Percentiles rank a stretch among this genome's conserved stretches.
Conservation (phyloP, 2,888 invertebrate species). For the Geophilus truncorum region DNA sequence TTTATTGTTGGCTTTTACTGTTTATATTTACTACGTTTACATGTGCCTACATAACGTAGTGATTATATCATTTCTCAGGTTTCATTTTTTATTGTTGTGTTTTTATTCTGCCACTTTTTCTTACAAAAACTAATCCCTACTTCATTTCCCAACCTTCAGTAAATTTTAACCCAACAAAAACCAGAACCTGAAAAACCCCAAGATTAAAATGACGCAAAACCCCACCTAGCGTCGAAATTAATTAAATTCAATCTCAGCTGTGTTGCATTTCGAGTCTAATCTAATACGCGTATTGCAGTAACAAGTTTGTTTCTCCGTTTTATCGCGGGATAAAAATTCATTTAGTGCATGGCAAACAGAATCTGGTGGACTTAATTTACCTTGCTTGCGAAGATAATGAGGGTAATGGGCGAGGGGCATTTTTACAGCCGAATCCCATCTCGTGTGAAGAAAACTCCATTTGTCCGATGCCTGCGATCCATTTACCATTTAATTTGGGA, state of each 20-base stretch:
- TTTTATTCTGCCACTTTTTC: neutral
- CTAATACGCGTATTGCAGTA: neutral
- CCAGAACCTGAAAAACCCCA: no score
- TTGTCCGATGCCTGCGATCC: neutral
- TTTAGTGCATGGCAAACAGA: neutral
- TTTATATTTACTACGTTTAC: neutral
- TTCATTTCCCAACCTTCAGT: no score
- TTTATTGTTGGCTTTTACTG: no score
- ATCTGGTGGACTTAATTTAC: neutral
- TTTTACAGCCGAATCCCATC: neutral
- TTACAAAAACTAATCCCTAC: no score
- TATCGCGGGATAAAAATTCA: neutral
- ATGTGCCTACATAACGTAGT: no score
- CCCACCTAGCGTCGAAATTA: no score
- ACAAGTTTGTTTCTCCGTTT: neutral
- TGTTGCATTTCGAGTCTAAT: neutral
- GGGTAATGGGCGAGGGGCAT: conserved; percentile 1
- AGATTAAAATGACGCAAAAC: no score
- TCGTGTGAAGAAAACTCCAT: neutral
- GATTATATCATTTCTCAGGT: no score
- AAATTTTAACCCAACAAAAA: no score
- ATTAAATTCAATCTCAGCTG: neutral
- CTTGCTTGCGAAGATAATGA: neutral
- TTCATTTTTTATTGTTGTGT: no score
- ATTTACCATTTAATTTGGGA: conserved; percentile 8